These are phyloP conservation scores for Rhysida immarginata DNA, from an alignment of 1,140 invertebrate genomes.

Conservation along the genomic window DNA sequence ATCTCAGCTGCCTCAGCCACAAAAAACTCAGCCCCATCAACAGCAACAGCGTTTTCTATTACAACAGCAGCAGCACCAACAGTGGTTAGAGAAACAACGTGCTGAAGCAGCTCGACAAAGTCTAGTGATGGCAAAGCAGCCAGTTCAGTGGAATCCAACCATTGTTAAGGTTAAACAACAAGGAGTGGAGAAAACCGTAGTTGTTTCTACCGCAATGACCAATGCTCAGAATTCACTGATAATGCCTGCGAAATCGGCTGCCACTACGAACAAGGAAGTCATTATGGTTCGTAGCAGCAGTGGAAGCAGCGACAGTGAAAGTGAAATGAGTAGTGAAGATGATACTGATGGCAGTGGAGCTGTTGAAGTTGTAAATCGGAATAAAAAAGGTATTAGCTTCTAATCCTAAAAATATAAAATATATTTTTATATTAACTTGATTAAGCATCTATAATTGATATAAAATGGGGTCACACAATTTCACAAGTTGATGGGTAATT, in stretches of 20 bases:
- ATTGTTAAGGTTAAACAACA: too few species aligned
- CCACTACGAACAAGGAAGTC: not conserved
- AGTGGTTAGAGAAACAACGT: constrained; percentile 4
- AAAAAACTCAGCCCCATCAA: too few species aligned
- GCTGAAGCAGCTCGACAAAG: not conserved
- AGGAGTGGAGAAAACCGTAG: too few species aligned
- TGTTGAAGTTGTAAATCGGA: not conserved
- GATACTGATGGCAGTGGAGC: not conserved
- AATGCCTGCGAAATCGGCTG: not conserved
- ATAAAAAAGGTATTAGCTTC: not conserved
- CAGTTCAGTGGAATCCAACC: too few species aligned
- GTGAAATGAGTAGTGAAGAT: not conserved
- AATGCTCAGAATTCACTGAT: too few species aligned
- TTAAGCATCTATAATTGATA: too few species aligned
- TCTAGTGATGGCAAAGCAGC: constrained; percentile 2
- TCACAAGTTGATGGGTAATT: too few species aligned
- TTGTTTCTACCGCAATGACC: too few species aligned
- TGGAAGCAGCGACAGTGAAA: not conserved
- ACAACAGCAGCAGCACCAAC: constrained; percentile 14
- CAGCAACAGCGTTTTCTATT: constrained; percentile 6
- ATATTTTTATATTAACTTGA: too few species aligned
- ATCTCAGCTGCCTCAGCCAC: not conserved
- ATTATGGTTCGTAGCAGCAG: not conserved
- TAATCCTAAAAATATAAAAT: too few species aligned
- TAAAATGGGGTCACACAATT: too few species aligned